Evolutionary conservation across 2,888 invertebrate species (phyloP).

Genomic region (Mongoloraphidia duomilia): DNA sequence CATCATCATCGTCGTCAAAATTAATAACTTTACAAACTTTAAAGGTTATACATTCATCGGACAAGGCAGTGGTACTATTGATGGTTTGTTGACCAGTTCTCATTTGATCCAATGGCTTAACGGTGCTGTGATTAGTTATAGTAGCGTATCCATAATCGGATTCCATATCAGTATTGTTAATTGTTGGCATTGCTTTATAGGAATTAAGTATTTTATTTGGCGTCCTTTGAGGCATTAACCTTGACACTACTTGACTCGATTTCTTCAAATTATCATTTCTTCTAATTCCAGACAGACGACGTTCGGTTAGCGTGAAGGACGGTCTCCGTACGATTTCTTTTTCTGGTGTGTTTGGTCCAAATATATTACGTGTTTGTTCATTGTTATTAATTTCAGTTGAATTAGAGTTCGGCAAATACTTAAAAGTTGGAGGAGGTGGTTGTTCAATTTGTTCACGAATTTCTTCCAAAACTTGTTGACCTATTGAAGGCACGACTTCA

Average conservation of each 20-base stretch:
- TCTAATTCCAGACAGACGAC: background rate
- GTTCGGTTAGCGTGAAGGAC: slow-evolving; percentile 13
- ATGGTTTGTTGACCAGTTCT: slow-evolving; percentile 19
- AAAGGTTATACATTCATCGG: slow-evolving; percentile 34
- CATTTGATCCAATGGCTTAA: slow-evolving; percentile 36
- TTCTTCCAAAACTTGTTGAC: no score
- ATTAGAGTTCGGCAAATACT: no score
- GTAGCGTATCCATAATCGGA: slow-evolving; percentile 48
- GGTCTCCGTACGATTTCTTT: slow-evolving; percentile 33
- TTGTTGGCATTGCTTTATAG: no score
- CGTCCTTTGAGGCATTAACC: background rate
- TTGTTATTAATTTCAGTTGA: no score
- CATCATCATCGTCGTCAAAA: slow-evolving; percentile 16
- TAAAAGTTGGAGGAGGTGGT: no score
- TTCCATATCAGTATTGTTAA: slow-evolving; percentile 28
- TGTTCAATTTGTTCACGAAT: no score
- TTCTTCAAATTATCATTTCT: background rate
- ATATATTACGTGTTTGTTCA: slow-evolving; percentile 1
- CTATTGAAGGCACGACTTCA: no score
- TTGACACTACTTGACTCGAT: background rate
- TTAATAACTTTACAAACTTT: slow-evolving; percentile 25
- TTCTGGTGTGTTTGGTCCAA: slow-evolving; percentile 18
- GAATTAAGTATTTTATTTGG: no score
- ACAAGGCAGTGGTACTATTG: no score
- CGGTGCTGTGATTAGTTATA: slow-evolving; percentile 43